Evolutionary conservation across 2,888 invertebrate species (phyloP).

Genomic region (Magallana nippona): DNA sequence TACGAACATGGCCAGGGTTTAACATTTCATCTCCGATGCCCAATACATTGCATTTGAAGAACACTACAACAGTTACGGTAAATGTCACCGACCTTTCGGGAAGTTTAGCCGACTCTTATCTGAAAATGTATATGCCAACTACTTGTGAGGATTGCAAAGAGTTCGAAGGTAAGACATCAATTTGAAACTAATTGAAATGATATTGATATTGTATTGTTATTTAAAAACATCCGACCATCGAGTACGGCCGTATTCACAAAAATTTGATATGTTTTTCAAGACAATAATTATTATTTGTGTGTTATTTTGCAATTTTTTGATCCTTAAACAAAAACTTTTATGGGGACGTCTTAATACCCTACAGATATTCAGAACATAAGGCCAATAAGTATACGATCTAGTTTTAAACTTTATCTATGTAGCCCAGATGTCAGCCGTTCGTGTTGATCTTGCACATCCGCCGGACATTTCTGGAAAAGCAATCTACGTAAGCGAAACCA

Average conservation of each 20-base stretch:
- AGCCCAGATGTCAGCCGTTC: background rate
- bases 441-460: background rate
- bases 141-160: background rate
- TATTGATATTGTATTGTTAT: too few relatives aligned
- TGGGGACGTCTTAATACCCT: too few relatives aligned
- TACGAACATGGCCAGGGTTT: background rate
- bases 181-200: too few relatives aligned
- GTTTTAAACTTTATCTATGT: background rate
- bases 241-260: too few relatives aligned
- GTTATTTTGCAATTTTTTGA: too few relatives aligned
- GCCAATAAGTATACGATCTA: too few relatives aligned
- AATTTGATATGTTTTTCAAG: too few relatives aligned
- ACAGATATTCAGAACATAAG: too few relatives aligned
- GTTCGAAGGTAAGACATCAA: background rate
- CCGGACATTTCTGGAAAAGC: background rate
- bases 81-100: constrained; percentile 8
- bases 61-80: constrained; percentile 19
- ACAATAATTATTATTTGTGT: too few relatives aligned
- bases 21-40: background rate
- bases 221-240: too few relatives aligned
- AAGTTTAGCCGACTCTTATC: constrained; percentile 22
- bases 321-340: too few relatives aligned
- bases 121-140: constrained; percentile 43
- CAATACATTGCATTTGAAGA: constrained; percentile 19
- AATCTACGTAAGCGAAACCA: background rate